Percentiles rank a stretch among this genome's conserved stretches.
Conservation (phyloP, 2,888 invertebrate species). For the Nesidiocoris tenuis region DNA sequence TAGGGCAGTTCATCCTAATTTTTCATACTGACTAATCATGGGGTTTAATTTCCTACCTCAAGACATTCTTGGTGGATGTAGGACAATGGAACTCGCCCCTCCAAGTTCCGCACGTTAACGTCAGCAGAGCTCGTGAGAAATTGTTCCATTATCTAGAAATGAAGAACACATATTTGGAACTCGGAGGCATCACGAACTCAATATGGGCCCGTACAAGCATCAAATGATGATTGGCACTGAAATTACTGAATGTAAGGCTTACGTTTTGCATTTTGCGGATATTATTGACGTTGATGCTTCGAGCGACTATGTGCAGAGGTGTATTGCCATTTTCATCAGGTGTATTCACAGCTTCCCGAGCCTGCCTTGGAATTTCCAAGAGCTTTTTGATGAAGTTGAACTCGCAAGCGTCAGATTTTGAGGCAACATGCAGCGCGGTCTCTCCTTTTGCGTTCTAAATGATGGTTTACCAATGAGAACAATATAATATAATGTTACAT, state of each 20-base stretch:
- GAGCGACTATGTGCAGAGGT: constrained; percentile 17
- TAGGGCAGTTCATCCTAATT: too few relatives aligned
- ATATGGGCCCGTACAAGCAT: neutral
- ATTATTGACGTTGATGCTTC: constrained; percentile 3
- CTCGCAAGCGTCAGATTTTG: constrained; percentile 14
- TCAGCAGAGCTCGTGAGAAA: neutral
- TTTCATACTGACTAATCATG: too few relatives aligned
- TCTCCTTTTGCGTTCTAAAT: constrained; percentile 13
- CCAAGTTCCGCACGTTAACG: neutral
- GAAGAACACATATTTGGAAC: neutral
- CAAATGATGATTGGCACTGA: too few relatives aligned
- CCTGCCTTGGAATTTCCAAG: constrained; percentile 1
- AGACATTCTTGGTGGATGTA: neutral
- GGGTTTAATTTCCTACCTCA: too few relatives aligned
- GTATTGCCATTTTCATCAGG: constrained; percentile 20
- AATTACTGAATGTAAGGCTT: too few relatives aligned
- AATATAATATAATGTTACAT: too few relatives aligned
- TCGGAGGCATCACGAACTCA: neutral
- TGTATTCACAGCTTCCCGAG: constrained; percentile 11
- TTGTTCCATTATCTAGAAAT: neutral
- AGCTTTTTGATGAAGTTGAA: constrained; percentile 20
- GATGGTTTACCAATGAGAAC: neutral
- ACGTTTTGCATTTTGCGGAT: constrained; percentile 12
- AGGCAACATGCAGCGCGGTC: constrained; percentile 25
- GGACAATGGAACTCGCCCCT: neutral